Evolutionary conservation across 2,797 vertebrate species (phyloP), one percentile per base, ranked within the genome.

Genomic region (Notolepis coatsorum): DNA sequence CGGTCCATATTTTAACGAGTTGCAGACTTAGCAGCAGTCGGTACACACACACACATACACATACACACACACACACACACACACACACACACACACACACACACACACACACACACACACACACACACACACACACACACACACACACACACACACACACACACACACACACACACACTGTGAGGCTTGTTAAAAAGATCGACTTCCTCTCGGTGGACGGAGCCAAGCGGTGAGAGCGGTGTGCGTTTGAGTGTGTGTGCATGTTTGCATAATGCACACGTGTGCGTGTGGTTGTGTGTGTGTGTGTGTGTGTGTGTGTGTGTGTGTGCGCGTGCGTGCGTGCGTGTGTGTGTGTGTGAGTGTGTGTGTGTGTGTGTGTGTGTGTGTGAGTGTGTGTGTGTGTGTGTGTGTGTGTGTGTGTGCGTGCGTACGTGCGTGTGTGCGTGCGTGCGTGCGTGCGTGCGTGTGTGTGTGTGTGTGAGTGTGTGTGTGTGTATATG

Each of bases 1-100:
- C 77, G 62, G 68, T 87, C 78, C 73, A 82, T 86, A 83, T 88
- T 90, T 88, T 92, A 91, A 91, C 83, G 74, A 85, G 77, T 61
- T 84, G 77, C 88, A 92, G 88, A 84, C n/a, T n/a, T n/a, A n/a
- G n/a, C n/a, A n/a, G n/a, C n/a, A n/a, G n/a, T n/a, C n/a, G n/a
- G n/a, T n/a, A n/a, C n/a, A n/a, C n/a, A n/a, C n/a, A n/a, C n/a
- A n/a, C n/a, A n/a, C n/a, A n/a, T n/a, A n/a, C n/a, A n/a, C n/a
- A n/a, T n/a, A n/a, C n/a, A n/a, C n/a, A n/a, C n/a, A n/a, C n/a
- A n/a, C n/a, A n/a, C n/a, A n/a, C n/a, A n/a, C n/a, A n/a, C n/a
- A n/a, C n/a, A n/a, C n/a, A n/a, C n/a, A n/a, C n/a, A n/a, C n/a
- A n/a, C n/a, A n/a, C n/a, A n/a, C n/a, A n/a, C n/a, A n/a, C n/a